Base-by-base conservation (phyloP, 1,140 invertebrate species). In the Temnothorax longispinosus region DNA sequence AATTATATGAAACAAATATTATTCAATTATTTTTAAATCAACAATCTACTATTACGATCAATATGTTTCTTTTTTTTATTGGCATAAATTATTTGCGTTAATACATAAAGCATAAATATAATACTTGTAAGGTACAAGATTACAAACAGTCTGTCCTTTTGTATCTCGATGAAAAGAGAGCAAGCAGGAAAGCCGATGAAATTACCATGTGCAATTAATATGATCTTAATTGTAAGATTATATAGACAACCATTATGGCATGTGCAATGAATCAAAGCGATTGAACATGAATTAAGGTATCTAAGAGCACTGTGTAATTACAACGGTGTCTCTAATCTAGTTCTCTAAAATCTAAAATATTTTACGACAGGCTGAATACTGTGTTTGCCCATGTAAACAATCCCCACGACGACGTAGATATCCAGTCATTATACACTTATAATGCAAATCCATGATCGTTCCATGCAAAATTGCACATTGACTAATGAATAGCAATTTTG, bases 301-400 rank as follows among this genome's bases (percentile, higher is more conserved):
- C 50, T 80, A 87, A 82, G 32, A 67, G 75, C 50, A 44, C 54
- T 60, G 62, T 76, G 86, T 82, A 82, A 88, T 90, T 82, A 76
- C 69, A 82, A 85, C 50, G 47, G 21, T 90, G 54, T 74, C 47
- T 82, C 21, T 86, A 90, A 78, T 86, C 86, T 90, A 90, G 78
- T 90, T 82, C 67, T 76, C 65, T 54, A 50, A 44, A 72, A 54
- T 80, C 65, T 54, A 50, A 44, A 72, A 54, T 80, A 15, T 58
- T 80, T 38, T 56, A 64, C 27, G 44, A 65, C 35, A 69, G 52
- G 80, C 87, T 91, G 86, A 90, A 88, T 87, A 88, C 88, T 65
- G 76, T 77, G 76, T 77, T 78, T 50, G 62, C 58, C 3, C 18
- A n/a, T 77, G 38, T 75, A 65, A 88, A 69, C 65, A 72, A 78